Evolutionary conservation across 2,113 vertebrate genomes (phyloP).

Genomic region (Xiphias gladius): DNA sequence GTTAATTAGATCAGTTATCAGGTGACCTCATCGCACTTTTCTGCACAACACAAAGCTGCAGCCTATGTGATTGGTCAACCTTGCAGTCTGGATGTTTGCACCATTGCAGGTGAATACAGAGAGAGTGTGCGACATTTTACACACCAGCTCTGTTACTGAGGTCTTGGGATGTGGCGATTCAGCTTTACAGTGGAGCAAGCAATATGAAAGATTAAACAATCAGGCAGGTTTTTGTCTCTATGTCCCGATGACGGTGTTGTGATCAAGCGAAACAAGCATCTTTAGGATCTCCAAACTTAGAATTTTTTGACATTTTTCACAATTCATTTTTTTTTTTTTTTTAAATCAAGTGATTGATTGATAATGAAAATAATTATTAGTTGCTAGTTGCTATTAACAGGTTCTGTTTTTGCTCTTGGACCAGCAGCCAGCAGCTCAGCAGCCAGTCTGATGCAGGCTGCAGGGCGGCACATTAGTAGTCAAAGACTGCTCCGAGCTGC

Average conservation of each 20-base stretch:
- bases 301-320: background rate
- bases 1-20: conserved; percentile 38
- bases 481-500: conserved; percentile 5
- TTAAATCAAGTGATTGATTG: background rate
- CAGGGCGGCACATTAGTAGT: conserved; percentile 29
- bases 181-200: background rate
- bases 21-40: conserved; percentile 9
- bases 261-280: background rate
- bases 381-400: too few species aligned
- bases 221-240: background rate
- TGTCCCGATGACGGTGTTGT: background rate
- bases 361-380: background rate
- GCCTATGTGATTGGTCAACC: background rate
- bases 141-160: background rate
- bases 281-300: background rate
- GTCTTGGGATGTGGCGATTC: background rate
- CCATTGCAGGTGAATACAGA: background rate
- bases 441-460: conserved; percentile 4
- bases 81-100: background rate
- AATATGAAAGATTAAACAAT: background rate
- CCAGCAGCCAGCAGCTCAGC: conserved; percentile 4
- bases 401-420: background rate
- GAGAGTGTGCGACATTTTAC: background rate
- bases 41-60: background rate
- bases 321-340: background rate